Evolutionary conservation across 2,888 invertebrate genomes (phyloP), one percentile per base, ranked within the genome.

Genomic region (Boloria euphrosyne): DNA sequence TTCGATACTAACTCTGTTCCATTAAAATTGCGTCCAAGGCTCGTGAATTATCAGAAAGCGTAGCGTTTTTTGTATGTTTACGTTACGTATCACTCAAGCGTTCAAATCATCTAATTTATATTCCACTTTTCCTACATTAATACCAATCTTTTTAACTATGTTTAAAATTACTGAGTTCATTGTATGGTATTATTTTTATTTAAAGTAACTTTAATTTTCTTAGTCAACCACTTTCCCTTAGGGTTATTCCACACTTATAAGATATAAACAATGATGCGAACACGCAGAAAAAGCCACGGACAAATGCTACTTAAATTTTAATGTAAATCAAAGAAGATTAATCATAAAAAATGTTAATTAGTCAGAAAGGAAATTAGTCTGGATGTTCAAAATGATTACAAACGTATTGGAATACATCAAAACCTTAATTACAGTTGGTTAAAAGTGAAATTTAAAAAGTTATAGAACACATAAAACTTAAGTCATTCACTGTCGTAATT

Each of bases 391-490:
- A 27, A 50, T 51, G 49, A 44, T 50, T 27, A 43, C 13, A 51
- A 55, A 63, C 55, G 54, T 38, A 46, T 61, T 18, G 31, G 49
- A 47, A 57, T 53, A 53, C 47, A 62, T 50, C 38, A 68, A 60
- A 62, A 27, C 38, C 10, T 60, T 55, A 67, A 60, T 67, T 59
- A 60, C n/a, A 50, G 49, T 49, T 49, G 16, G 10, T 38, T 51
- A 69, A 67, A 69, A 71, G 69, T 69, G 71, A 71, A 71, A 69
- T 60, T 54, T 44, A 60, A 27, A 62, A 57, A 65, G 60, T 62
- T 61, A 66, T 65, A 68, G 68, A 64, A 62, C 52, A 64, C 69
- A 65, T 65, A 66, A 66, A 66, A 69, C 52, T 69, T 61, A 65
- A 66, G 60, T 68, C 68, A 67, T 66, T 69, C 68, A 58, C 68